Conservation (phyloP, 2,888 invertebrate species). For the Lacanobia wlatinum region DNA sequence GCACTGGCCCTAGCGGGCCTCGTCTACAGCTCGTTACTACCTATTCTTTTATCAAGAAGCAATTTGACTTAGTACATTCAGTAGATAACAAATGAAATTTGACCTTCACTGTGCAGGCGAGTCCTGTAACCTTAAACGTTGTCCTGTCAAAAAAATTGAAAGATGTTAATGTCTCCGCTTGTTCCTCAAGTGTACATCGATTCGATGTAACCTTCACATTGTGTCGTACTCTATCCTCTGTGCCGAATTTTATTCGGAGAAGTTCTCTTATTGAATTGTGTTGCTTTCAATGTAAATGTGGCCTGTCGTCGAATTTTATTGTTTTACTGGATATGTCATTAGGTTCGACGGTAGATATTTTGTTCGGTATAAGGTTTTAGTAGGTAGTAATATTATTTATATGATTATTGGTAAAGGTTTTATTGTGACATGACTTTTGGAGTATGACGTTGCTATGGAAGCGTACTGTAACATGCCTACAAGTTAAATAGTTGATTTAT, state of each 20-base stretch:
- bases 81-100: too few relatives aligned
- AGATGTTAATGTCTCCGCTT: background rate
- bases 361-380: constrained; percentile 2
- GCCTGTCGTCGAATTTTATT: constrained; percentile 43
- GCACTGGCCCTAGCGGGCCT: too few relatives aligned
- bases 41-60: too few relatives aligned
- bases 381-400: constrained; percentile 32
- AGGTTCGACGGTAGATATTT: constrained; percentile 14
- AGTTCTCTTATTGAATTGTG: constrained; percentile 52
- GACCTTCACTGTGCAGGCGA: background rate
- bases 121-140: background rate
- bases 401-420: background rate
- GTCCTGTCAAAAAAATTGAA: background rate
- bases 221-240: constrained; percentile 1
- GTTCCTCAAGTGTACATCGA: background rate
- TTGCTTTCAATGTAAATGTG: constrained; percentile 41
- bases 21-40: too few relatives aligned
- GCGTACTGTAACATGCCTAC: background rate
- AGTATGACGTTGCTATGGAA: background rate
- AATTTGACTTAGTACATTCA: too few relatives aligned
- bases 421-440: constrained; percentile 1
- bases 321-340: constrained; percentile 33
- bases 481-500: too few relatives aligned
- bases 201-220: constrained; percentile 16
- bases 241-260: constrained; percentile 26